Conservation (phyloP, 2,888 invertebrate genomes). For the Argyresthia albistria region DNA sequence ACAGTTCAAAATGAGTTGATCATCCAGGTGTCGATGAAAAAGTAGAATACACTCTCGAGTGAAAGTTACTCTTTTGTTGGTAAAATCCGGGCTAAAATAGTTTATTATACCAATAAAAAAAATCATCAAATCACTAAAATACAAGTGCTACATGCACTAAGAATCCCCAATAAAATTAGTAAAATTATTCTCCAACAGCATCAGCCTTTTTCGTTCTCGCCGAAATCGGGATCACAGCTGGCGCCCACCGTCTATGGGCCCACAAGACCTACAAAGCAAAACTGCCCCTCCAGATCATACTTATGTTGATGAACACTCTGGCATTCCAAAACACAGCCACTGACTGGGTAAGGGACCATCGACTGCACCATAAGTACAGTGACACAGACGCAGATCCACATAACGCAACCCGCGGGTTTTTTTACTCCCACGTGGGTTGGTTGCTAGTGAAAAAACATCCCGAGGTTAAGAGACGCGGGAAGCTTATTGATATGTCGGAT, state of each 20-base stretch:
- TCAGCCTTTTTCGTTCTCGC: not conserved
- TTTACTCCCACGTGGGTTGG: constrained; percentile 88
- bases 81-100: no score
- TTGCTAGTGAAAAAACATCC: constrained; percentile 80
- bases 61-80: no score
- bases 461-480: constrained; percentile 78
- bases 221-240: constrained; percentile 20
- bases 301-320: constrained; percentile 20
- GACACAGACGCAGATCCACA: constrained; percentile 85
- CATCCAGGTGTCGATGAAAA: no score
- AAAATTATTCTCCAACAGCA: not conserved
- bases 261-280: constrained; percentile 24
- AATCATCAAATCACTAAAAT: no score
- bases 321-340: constrained; percentile 57
- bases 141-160: no score
- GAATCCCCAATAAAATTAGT: no score
- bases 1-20: no score
- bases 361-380: constrained; percentile 80
- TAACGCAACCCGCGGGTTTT: constrained; percentile 82
- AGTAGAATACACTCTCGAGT: no score
- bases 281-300: constrained; percentile 18
- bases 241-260: constrained; percentile 25
- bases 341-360: constrained; percentile 70
- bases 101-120: no score
- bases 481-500: constrained; percentile 78